Conservation (phyloP, 2,888 invertebrate genomes). For the Acrocyrtus sp. region DNA sequence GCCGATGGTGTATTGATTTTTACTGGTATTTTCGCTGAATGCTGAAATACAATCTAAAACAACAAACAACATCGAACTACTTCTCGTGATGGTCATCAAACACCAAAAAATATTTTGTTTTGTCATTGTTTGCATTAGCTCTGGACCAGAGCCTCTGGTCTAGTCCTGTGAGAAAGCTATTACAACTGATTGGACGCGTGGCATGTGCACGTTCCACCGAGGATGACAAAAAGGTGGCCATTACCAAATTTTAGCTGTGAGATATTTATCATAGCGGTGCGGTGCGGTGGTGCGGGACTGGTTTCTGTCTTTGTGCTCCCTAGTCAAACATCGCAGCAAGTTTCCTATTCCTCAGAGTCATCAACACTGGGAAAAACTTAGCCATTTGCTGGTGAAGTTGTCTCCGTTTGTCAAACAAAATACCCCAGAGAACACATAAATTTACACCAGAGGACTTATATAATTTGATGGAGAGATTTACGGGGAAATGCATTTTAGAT, state of each 20-base stretch:
- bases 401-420: conserved; percentile 35
- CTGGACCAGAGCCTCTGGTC: no score
- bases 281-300: background rate
- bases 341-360: no score
- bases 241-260: conserved; percentile 24
- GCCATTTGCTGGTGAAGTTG: conserved; percentile 2
- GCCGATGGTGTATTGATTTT: background rate
- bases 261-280: conserved; percentile 33
- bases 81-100: no score
- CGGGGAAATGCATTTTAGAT: conserved; percentile 36
- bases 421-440: conserved; percentile 44
- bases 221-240: conserved; percentile 9
- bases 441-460: conserved; percentile 44
- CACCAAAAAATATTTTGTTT: background rate
- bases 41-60: no score
- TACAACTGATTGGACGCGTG: conserved; percentile 11
- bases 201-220: background rate
- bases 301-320: conserved; percentile 16
- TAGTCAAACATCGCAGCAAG: no score
- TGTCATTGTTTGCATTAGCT: background rate
- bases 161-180: no score
- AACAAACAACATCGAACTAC: no score
- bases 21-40: background rate
- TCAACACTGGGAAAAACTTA: no score
- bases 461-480: conserved; percentile 45